Base-by-base conservation (phyloP, 2,113 vertebrate species). In the Sturnus vulgaris region DNA sequence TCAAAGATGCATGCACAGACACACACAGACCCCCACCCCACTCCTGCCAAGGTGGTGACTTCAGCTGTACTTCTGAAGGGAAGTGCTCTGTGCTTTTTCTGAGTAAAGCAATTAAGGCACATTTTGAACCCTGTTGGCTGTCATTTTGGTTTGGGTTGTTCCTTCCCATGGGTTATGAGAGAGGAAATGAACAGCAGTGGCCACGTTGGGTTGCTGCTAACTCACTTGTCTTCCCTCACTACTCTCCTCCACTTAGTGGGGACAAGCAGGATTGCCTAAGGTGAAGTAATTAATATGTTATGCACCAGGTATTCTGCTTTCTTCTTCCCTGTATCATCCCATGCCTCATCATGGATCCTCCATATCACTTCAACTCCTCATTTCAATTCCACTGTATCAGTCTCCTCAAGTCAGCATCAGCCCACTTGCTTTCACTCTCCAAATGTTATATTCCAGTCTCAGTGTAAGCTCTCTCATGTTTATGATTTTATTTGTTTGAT, bases 1-100 rank as follows among this genome's bases (percentile, higher is more conserved):
- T 2, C 35, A 24, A 76, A 35, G 21, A 12, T 1, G 0, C 11
- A 2, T 0, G 3, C 16, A 5, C 12, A 61, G 46, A 13, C 15
- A 9, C 7, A 12, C 44, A 50, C 6, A 31, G 8, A 44, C 5
- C 13, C 4, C 33, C 23, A 23, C 33, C 18, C 22, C 18, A 3
- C 3, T 47, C 27, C 31, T 39, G 8, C 10, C 5, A 4, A 7
- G 18, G n/a, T 59, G 22, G 47, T 65, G 25, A 15, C 65, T 71
- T 87, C 70, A 84, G 7, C 14, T 42, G 18, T 37, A 18, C 11
- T 75, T 78, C 50, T 81, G 49, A 39, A 52, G 11, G 3, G 5
- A 42, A 42, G 40, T 42, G 15, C 40, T 68, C 19, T 7, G 1
- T 23, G 5, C 5, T 21, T 46, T 55, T 65, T n/a, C 35, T 73